A percentile compares a stretch with the other conserved stretches of the same genome.
These are phyloP conservation scores for Gasterosteus nipponicus DNA, from an alignment of 2,113 vertebrate species.

Conservation along the genomic window DNA sequence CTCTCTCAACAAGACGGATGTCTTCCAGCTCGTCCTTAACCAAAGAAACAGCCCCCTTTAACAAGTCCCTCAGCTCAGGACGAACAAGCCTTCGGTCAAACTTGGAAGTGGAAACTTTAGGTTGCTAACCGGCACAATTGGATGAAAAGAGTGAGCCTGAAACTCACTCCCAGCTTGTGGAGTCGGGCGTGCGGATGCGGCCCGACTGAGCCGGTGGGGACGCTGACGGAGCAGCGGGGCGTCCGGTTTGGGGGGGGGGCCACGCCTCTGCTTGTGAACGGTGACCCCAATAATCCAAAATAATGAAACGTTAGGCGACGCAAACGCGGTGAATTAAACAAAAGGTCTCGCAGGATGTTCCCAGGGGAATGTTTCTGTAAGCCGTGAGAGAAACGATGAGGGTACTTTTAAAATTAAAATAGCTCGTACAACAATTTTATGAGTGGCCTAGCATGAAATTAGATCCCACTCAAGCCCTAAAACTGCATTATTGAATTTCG, in stretches of 20 bases:
- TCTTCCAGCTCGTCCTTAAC: neutral
- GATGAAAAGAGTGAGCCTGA: conserved; percentile 1
- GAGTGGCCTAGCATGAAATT: conserved; percentile 81
- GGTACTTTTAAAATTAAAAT: conserved; percentile 68
- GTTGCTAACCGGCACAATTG: neutral
- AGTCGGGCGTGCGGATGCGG: no score
- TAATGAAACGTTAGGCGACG: neutral
- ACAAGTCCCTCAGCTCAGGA: neutral
- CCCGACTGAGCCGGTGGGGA: conserved; percentile 11
- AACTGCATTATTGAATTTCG: conserved; percentile 76
- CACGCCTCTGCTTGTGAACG: neutral
- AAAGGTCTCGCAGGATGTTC: neutral
- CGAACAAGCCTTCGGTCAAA: neutral
- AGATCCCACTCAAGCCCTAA: conserved; percentile 70
- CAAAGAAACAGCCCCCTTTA: neutral
- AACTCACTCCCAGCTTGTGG: neutral
- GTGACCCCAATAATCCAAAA: no score
- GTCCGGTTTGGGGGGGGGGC: neutral
- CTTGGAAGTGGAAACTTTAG: neutral
- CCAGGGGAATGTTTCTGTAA: conserved; percentile 22
- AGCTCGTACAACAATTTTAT: conserved; percentile 73
- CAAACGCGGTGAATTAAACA: neutral
- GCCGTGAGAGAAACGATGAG: conserved; percentile 40
- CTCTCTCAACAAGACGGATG: neutral
- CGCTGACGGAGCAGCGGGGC: conserved; percentile 26